Evolutionary conservation across 2,888 invertebrate genomes (phyloP).

Genomic region (Xiphydria camelus): DNA sequence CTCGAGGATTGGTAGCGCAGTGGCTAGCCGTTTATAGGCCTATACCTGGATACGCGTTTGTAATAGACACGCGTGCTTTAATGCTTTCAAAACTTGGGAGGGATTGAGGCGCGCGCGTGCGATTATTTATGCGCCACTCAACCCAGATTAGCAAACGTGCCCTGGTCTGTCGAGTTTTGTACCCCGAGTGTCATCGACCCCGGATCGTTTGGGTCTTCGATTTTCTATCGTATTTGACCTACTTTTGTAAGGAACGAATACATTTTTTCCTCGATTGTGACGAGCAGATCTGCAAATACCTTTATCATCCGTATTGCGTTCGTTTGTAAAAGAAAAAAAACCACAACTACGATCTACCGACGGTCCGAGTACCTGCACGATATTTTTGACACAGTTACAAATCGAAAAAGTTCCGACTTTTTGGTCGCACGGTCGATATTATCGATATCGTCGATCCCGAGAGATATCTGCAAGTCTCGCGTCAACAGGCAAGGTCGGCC

Average conservation of each 20-base stretch:
- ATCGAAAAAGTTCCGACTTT: too few species aligned
- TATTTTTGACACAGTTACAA: too few species aligned
- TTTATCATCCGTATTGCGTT: background rate
- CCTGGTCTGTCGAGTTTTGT: background rate
- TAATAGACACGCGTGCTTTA: slow-evolving; percentile 16
- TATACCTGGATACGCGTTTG: too few species aligned
- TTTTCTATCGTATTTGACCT: background rate
- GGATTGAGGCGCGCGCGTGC: slow-evolving; percentile 30
- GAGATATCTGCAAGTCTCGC: background rate
- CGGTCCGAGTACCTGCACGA: too few species aligned
- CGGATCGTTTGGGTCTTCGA: background rate
- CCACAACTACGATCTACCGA: background rate
- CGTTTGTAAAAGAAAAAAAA: background rate
- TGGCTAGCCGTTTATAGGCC: too few species aligned
- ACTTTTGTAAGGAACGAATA: background rate
- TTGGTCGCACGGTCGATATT: too few species aligned
- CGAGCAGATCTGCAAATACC: too few species aligned
- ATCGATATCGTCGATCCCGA: too few species aligned
- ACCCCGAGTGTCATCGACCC: slow-evolving; percentile 3
- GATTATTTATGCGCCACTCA: slow-evolving; percentile 33
- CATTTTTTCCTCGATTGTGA: background rate
- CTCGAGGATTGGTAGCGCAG: too few species aligned
- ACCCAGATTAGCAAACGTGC: slow-evolving; percentile 23
- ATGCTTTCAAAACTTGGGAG: slow-evolving; percentile 28
- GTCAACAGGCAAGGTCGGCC: slow-evolving; percentile 2